A percentile compares a stretch with the other conserved stretches of the same genome.
phyloP scores from a whole-genome alignment of 1,140 invertebrate genomes.

The Oreohelix idahoensis region DNA sequence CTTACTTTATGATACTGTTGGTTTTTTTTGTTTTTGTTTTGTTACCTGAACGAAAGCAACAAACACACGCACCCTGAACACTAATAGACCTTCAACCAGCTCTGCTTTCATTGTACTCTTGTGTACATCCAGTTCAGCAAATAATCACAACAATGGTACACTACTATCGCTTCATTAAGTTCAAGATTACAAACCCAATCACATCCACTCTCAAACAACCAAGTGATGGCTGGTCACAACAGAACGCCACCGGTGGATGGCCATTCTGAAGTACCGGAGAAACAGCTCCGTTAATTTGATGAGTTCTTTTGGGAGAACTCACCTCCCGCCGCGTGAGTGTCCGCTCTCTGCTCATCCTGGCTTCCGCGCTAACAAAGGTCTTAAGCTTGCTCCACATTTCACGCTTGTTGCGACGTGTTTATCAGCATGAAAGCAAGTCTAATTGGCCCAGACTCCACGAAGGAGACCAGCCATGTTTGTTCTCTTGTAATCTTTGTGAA shows the following conservation, averaged over 20 bases:
- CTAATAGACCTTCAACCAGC: no score
- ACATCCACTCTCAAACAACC: neutral
- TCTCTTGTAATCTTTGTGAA: neutral
- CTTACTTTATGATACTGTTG: no score
- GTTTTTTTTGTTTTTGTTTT: no score
- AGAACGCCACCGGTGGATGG: neutral
- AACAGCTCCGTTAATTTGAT: constrained; percentile 6
- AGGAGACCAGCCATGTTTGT: neutral
- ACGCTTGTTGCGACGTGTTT: constrained; percentile 6
- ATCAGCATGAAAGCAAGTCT: constrained; percentile 6
- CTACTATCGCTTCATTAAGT: neutral
- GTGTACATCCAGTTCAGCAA: neutral
- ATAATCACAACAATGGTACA: neutral
- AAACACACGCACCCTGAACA: no score
- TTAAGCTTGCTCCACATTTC: neutral
- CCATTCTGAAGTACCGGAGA: constrained; percentile 1
- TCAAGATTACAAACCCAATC: neutral
- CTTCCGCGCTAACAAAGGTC: neutral
- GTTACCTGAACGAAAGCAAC: no score
- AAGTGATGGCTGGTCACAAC: neutral
- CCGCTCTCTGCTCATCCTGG: neutral
- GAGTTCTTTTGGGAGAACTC: neutral
- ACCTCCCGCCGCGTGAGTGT: constrained; percentile 5
- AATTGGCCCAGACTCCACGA: neutral
- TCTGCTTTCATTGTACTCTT: no score